phyloP scores from a whole-genome alignment of 1,140 invertebrate genomes.

The Diorhabda elongata region DNA sequence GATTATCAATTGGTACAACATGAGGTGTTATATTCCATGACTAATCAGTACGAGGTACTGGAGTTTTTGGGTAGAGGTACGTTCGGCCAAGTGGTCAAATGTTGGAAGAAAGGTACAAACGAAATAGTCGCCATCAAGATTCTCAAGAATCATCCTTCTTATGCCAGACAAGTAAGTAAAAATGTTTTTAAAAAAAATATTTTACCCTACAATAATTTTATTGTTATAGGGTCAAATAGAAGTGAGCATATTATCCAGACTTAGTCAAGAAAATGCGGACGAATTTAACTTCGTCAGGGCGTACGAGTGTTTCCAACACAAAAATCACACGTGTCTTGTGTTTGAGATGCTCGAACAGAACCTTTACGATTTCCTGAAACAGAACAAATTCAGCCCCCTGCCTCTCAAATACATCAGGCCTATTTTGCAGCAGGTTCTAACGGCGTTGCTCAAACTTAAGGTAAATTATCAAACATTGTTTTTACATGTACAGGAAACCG shows the following conservation, averaged over 20 bases:
- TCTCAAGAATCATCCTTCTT: constrained; percentile 99
- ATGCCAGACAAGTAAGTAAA: constrained; percentile 77
- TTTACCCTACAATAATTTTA: not conserved
- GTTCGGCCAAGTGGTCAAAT: constrained; percentile 99
- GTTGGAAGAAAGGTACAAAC: constrained; percentile 99
- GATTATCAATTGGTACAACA: constrained; percentile 98
- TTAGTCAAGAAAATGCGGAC: constrained; percentile 99
- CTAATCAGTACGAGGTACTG: constrained; percentile 91
- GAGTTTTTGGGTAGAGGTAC: constrained; percentile 98
- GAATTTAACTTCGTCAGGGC: constrained; percentile 99
- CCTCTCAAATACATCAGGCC: constrained; percentile 98
- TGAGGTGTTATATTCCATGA: constrained; percentile 94
- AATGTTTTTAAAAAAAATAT: not conserved
- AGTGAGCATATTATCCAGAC: constrained; percentile 92
- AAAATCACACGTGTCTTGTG: constrained; percentile 98
- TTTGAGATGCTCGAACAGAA: constrained; percentile 99
- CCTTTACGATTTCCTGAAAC: constrained; percentile 99
- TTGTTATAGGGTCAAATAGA: constrained; percentile 86
- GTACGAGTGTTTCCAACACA: constrained; percentile 99
- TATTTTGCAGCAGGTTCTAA: constrained; percentile 97
- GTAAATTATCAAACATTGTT: constrained; percentile 47
- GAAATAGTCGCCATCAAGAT: constrained; percentile 99
- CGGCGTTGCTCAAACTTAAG: constrained; percentile 96
- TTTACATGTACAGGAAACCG: not conserved
- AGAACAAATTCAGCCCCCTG: constrained; percentile 98